These are phyloP conservation scores for Tragelaphus imberbis DNA, from an alignment of 2,113 vertebrate genomes.

Conservation along the genomic window DNA sequence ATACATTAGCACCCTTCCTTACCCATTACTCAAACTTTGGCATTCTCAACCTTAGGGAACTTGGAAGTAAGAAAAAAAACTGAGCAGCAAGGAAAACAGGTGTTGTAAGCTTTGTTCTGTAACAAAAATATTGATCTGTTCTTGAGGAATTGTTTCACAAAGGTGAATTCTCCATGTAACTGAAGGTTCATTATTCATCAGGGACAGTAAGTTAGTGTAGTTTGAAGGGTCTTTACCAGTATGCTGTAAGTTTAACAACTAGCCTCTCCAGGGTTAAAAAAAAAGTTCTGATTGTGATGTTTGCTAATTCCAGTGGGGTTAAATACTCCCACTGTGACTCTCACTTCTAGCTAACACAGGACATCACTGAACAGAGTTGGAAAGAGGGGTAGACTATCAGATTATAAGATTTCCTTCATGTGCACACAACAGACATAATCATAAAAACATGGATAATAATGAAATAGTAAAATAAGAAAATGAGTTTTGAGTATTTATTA, in stretches of 20 bases:
- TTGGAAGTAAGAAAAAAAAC: background rate
- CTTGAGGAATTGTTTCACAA: background rate
- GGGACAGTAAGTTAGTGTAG: background rate
- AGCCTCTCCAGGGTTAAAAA: background rate
- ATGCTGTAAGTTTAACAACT: background rate
- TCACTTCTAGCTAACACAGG: background rate
- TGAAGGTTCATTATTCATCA: background rate
- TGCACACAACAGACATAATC: background rate
- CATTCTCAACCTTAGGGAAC: background rate
- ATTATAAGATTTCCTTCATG: background rate
- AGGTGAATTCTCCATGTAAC: background rate
- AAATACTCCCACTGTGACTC: background rate
- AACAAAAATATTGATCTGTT: slow-evolving; percentile 6
- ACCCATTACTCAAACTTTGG: background rate
- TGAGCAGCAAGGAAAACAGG: background rate
- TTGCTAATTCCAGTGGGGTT: background rate
- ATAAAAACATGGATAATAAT: background rate
- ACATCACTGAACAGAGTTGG: background rate
- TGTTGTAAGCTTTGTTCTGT: background rate
- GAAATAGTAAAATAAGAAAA: background rate
- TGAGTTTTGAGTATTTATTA: background rate
- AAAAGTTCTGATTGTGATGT: background rate
- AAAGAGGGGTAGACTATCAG: background rate
- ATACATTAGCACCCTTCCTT: background rate
- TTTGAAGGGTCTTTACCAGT: background rate